Percentiles rank a stretch among this genome's conserved stretches.
Conservation (phyloP, 2,888 invertebrate genomes). For the Augochlorella aurata region DNA sequence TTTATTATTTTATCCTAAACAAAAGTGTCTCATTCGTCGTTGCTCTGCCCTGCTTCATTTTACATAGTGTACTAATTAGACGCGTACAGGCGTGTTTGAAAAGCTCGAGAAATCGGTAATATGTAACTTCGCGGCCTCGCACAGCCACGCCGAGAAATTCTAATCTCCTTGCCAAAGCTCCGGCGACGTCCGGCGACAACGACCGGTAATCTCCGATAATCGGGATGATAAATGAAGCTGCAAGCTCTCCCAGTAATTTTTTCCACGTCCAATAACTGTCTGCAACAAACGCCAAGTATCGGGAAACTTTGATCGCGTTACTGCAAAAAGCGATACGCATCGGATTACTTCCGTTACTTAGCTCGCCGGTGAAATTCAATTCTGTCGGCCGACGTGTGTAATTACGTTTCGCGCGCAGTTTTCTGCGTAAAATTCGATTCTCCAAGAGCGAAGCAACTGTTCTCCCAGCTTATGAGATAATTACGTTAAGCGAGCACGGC, state of each 20-base stretch:
- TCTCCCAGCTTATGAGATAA: not conserved
- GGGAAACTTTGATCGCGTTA: constrained; percentile 10
- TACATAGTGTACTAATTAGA: too few species aligned
- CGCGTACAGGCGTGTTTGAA: too few species aligned
- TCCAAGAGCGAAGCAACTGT: not conserved
- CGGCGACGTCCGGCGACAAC: not conserved
- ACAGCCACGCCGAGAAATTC: not conserved
- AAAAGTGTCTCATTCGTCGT: too few species aligned
- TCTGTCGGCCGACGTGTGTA: not conserved
- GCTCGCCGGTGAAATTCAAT: constrained; percentile 13
- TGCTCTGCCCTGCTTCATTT: too few species aligned
- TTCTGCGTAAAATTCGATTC: constrained; percentile 1
- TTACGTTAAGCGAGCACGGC: not conserved
- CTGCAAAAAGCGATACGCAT: not conserved
- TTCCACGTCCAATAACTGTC: constrained; percentile 40
- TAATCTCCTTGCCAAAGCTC: not conserved
- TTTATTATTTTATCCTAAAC: too few species aligned
- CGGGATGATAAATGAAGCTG: constrained; percentile 24
- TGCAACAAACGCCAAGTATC: not conserved
- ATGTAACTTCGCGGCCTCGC: not conserved
- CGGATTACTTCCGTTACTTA: not conserved
- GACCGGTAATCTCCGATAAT: not conserved
- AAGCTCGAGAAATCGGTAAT: too few species aligned
- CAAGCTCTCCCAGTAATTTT: constrained; percentile 26
- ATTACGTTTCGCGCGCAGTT: not conserved